Percentiles rank a stretch among this genome's conserved stretches.
These are phyloP conservation scores for Polymixis lichenea DNA, from an alignment of 2,888 invertebrate genomes.

Conservation along the genomic window DNA sequence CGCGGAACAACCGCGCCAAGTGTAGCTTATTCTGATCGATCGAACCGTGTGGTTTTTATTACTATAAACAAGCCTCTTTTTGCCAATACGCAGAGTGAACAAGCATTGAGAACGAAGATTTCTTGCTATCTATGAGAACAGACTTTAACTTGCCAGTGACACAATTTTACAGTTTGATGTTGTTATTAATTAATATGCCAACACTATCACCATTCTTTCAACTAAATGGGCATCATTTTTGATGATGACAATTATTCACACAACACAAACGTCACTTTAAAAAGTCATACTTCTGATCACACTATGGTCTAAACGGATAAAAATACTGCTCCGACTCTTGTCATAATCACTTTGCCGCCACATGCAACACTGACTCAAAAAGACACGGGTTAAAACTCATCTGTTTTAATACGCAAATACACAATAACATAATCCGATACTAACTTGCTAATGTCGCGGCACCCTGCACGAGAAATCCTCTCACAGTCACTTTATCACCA, in stretches of 20 bases:
- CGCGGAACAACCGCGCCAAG: too few species aligned
- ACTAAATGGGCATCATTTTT: not conserved
- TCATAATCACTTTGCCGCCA: not conserved
- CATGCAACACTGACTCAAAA: not conserved
- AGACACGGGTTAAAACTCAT: not conserved
- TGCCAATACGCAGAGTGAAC: too few species aligned
- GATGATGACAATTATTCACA: not conserved
- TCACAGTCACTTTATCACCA: constrained; percentile 50
- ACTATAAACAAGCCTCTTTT: too few species aligned
- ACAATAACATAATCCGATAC: constrained; percentile 32
- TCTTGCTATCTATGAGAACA: too few species aligned
- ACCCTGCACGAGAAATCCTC: constrained; percentile 54
- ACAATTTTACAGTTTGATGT: too few species aligned
- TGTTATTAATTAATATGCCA: too few species aligned
- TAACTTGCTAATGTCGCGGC: constrained; percentile 60
- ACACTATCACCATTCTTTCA: too few species aligned
- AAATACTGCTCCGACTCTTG: not conserved
- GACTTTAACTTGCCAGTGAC: too few species aligned
- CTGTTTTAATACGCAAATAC: not conserved
- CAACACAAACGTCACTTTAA: not conserved
- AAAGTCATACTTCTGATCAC: not conserved
- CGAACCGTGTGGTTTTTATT: too few species aligned
- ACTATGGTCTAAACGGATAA: not conserved
- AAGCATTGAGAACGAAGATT: too few species aligned
- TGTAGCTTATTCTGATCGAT: too few species aligned